These are phyloP conservation scores for Girardia tigrina DNA, from an alignment of 2,888 invertebrate genomes.

Conservation along the genomic window DNA sequence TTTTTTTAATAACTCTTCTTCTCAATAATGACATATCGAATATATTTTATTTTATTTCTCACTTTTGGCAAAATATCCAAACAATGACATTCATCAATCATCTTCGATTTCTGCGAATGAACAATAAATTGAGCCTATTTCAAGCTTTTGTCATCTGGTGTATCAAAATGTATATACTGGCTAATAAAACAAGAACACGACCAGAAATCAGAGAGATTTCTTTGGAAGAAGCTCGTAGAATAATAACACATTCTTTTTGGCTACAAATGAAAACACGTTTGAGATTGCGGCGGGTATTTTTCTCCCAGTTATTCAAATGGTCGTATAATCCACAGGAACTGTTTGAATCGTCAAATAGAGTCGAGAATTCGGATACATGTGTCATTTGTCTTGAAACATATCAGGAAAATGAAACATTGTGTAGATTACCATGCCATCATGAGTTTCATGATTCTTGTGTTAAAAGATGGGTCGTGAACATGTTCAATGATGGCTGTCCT, in stretches of 20 bases:
- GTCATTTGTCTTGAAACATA: slow-evolving; percentile 54
- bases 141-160: background rate
- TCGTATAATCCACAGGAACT: too few species aligned
- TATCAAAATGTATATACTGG: background rate
- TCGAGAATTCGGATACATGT: slow-evolving; percentile 49
- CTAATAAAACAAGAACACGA: too few species aligned
- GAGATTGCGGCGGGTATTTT: background rate
- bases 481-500: slow-evolving; percentile 53
- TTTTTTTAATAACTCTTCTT: too few species aligned
- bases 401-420: slow-evolving; percentile 45
- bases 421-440: slow-evolving; percentile 54
- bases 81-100: background rate
- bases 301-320: background rate
- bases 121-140: background rate
- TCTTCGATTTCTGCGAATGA: background rate
- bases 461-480: slow-evolving; percentile 52
- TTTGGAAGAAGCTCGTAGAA: too few species aligned
- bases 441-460: slow-evolving; percentile 54
- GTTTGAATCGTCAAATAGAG: background rate
- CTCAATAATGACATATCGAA: too few species aligned
- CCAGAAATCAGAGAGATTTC: too few species aligned
- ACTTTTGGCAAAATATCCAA: too few species aligned
- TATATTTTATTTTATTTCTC: too few species aligned
- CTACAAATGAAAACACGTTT: too few species aligned
- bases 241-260: too few species aligned